Base-by-base conservation (phyloP, 2,797 vertebrate genomes). In the Dicrostonyx torquatus region DNA sequence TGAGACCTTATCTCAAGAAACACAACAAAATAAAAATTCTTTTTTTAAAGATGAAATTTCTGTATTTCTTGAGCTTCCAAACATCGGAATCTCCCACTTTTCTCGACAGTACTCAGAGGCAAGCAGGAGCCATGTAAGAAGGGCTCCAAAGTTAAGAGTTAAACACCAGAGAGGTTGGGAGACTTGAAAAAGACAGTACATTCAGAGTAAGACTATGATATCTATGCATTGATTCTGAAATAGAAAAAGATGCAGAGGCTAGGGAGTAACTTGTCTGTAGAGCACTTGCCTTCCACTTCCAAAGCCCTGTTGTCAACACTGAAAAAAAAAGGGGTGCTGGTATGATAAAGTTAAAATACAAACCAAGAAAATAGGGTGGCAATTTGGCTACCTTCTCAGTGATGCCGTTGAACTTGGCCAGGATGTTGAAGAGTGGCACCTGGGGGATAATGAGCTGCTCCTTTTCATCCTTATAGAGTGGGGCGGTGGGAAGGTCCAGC, bases 401-500 rank as follows among this genome's bases (percentile, higher is more conserved):
- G 98, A 97, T 99, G 26, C 99, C 99, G 0, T 99, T 99, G 98
- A 99, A 99, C 96, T 99, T 99, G 79, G 98, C 99, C 98, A 99
- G 97, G 98, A 99, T 99, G 98, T 99, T 99, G 98, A 99, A 99
- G 85, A 99, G 99, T 0, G 99, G 99, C 55, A 99, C 99, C 97
- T 99, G 99, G 1, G 99, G 99, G 95, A 99, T 99, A 58, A 99
- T 99, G 4, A 99, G 99, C 98, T 99, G 99, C 98, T 99, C 99
- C 96, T 99, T 99, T 98, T 99, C 99, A 0, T 99, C 99, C 98
- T 99, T 99, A 97, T 99, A 99, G 45, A 99, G 99, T 0, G 99
- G 99, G 1, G 99, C 99, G 0, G 99, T 99, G 66, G 99, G 99
- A 2, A 99, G 99, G 98, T 99, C 99, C 89, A 99, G 98, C 0